Base-by-base conservation (phyloP, 92 coral and sea anemone genomes). In the Parazoanthus darwini region DNA sequence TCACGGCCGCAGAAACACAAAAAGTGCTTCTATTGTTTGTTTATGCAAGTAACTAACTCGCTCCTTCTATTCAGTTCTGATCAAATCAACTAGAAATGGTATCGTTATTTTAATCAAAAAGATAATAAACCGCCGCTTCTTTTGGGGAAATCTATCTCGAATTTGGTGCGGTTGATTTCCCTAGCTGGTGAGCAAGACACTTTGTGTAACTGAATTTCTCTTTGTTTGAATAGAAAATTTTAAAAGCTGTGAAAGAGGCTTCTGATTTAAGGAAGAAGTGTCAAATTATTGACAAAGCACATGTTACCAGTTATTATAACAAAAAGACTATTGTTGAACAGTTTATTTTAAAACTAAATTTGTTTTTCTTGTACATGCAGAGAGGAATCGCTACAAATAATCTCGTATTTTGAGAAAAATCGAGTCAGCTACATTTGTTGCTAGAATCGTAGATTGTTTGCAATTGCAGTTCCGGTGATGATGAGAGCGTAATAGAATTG, bases 261-360 rank as follows among this genome's bases (percentile, higher is more conserved):
- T 71, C 44, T 72, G 65, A 29, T 82, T 44, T 71, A 26, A 37
- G 42, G 42, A 71, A 71, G 79, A 84, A 42, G 87, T 84, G 87
- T 84, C 87, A 84, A 42, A 43, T 48, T 84, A 36, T 84, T 84
- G 87, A 84, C 79, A 84, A 54, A 48, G 87, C 87, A 84, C 87
- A 84, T 84, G 87, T 74, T 84, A 46, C 87, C 87, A 70, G 87
- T 70, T 84, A 44, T 15, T 50, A 23, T 6, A 84, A 84, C 87
- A 84, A 84, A 84, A 54, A 72, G 65, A 22, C 54, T 70, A 71
- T 70, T 83, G 87, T 83, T 42, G 18, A 70, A 14, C 18, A n/a
- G 79, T 70, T 83, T 46, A 83, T 80, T 71, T 71, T 43, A 68
- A 68, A 36, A 29, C 39, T 43, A 84, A 46, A 44, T 70, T 73